Base-by-base conservation (phyloP, 1,140 invertebrate genomes). In the Hyles euphorbiae region DNA sequence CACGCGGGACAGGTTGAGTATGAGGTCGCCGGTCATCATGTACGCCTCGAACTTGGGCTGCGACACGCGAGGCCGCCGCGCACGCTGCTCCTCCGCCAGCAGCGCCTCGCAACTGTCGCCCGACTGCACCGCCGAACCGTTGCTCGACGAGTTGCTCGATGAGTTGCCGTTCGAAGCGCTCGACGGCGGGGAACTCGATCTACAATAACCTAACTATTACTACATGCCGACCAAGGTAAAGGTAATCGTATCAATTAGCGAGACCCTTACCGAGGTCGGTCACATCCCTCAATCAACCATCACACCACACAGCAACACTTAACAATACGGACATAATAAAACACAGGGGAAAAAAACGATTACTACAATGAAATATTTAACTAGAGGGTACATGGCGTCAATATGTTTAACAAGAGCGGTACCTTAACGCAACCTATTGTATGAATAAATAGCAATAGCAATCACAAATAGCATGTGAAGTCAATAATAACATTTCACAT, bases 11-110 rank as follows among this genome's bases (percentile, higher is more conserved):
- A 98, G 91, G 87, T 98, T 98, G 54, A 98, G 91, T 84, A 98
- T 98, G 63, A 97, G 90, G 78, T 98, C 97, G 7, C 97, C 97
- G n/a, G 97, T 98, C 97, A 98, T 98, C 93, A 98, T 96, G 89
- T 96, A 98, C 22, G 96, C 96, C 88, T 98, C 97, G 88, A 96
- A 98, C 72, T 86, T 87, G 34, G 85, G 81, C 61, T 87, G 82
- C 40, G 69, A 67, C 55, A 61, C 67, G 54, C 77, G 72, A 5
- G 72, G 74, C 51, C 75, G 63, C 62, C 74, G 65, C 47, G 47
- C 59, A 60, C 58, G 54, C 34, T 22, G 22, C 22, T 73, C 60
- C 43, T 77, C 77, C 34, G 73, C 74, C 1, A 88, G 60, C 22
- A 88, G 63, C 5, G 83, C 83, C 62, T 87, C 83, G 62, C 83